Evolutionary conservation across 2,888 invertebrate species (phyloP).

Genomic region (Dryomyza anilis): DNA sequence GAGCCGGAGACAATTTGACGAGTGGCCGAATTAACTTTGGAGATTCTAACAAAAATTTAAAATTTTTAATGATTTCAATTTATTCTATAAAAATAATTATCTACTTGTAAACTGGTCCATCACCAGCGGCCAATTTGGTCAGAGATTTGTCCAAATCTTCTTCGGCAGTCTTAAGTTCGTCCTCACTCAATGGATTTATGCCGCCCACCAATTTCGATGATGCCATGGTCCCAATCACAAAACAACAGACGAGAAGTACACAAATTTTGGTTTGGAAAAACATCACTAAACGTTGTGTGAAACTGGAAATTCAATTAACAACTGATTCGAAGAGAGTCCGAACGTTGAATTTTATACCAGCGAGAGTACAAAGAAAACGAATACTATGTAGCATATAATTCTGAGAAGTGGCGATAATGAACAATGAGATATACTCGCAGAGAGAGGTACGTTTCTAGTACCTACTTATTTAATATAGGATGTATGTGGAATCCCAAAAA

Average conservation of each 20-base stretch:
- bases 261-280: not conserved
- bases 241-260: not conserved
- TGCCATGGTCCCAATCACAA: not conserved
- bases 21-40: conserved; percentile 37
- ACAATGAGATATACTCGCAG: too few species aligned
- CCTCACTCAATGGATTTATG: conserved; percentile 27
- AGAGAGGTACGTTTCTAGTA: too few species aligned
- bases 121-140: conserved; percentile 34
- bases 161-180: conserved; percentile 34
- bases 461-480: too few species aligned
- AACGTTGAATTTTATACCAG: too few species aligned
- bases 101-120: conserved; percentile 39
- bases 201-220: conserved; percentile 16
- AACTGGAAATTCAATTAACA: not conserved
- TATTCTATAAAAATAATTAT: not conserved
- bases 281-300: not conserved
- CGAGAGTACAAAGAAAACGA: too few species aligned
- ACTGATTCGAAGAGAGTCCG: not conserved
- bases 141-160: conserved; percentile 33
- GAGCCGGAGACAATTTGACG: conserved; percentile 39
- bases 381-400: too few species aligned
- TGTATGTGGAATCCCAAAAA: too few species aligned
- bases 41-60: conserved; percentile 31
- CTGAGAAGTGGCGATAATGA: too few species aligned
- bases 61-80: not conserved